phyloP scores from a whole-genome alignment of 2,113 vertebrate genomes.

The Myotis lucifugus region DNA sequence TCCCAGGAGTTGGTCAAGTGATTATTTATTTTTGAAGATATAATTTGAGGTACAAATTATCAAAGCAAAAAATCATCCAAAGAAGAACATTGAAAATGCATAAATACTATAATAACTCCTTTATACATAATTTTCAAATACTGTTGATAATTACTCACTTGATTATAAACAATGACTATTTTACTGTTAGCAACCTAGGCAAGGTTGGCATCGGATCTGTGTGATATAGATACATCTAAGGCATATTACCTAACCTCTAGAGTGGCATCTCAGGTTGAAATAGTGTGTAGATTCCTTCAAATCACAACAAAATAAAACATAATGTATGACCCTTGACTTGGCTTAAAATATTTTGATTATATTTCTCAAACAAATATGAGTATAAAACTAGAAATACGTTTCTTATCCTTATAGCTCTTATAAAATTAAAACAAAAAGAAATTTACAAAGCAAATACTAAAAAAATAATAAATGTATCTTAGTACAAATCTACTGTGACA shows the following conservation, averaged over 20 bases:
- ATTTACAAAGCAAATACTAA: constrained; percentile 8
- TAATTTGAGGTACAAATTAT: neutral
- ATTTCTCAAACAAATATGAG: neutral
- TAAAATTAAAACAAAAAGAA: neutral
- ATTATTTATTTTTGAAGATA: neutral
- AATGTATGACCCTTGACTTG: neutral
- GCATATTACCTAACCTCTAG: neutral
- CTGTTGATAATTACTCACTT: neutral
- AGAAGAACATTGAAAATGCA: neutral
- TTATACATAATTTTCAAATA: neutral
- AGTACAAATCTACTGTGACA: neutral
- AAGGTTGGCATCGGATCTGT: neutral
- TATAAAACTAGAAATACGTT: neutral
- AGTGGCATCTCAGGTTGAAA: neutral
- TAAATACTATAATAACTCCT: neutral
- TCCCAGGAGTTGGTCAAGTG: neutral
- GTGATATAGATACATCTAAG: neutral
- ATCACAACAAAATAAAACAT: neutral
- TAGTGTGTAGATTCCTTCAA: neutral
- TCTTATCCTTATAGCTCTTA: neutral
- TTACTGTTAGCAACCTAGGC: neutral
- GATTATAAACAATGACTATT: neutral
- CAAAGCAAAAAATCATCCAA: neutral
- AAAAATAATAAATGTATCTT: neutral
- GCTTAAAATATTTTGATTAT: constrained; percentile 21